phyloP scores from a whole-genome alignment of 92 coral and sea anemone species.

The Epizoanthus scotinus region DNA sequence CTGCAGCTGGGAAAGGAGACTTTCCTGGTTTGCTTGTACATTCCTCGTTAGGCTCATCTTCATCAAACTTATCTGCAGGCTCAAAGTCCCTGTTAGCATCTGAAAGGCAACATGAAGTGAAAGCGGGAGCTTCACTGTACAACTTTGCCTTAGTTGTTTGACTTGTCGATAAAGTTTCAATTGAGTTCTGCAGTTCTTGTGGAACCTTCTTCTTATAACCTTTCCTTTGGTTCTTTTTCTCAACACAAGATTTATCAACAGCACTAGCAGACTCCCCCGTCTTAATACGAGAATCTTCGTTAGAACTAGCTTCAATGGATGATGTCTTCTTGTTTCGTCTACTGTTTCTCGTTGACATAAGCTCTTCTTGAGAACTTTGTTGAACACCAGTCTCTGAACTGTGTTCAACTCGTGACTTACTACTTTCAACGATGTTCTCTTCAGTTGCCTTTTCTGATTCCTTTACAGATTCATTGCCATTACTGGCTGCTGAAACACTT shows the following conservation, averaged over 20 bases:
- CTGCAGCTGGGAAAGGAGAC: not conserved
- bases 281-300: not conserved
- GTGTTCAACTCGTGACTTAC: not conserved
- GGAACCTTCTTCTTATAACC: not conserved
- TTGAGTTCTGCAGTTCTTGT: not conserved
- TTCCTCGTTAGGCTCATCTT: not conserved
- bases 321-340: slow-evolving; percentile 20
- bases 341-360: not conserved
- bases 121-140: not conserved
- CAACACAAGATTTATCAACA: not conserved
- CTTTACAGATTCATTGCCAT: not conserved
- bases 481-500: slow-evolving; percentile 20
- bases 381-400: not conserved
- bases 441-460: slow-evolving; percentile 13
- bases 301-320: not conserved
- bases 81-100: not conserved
- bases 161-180: not conserved
- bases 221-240: not conserved
- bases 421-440: not conserved
- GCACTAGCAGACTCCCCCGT: slow-evolving; percentile 5
- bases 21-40: not conserved
- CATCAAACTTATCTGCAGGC: not conserved
- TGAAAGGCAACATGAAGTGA: not conserved
- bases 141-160: slow-evolving; percentile 4
- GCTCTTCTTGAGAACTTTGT: not conserved